A percentile compares a stretch with the other conserved stretches of the same genome.
These are phyloP conservation scores for Lithophane socia DNA, from an alignment of 2,888 invertebrate species.

Conservation along the genomic window DNA sequence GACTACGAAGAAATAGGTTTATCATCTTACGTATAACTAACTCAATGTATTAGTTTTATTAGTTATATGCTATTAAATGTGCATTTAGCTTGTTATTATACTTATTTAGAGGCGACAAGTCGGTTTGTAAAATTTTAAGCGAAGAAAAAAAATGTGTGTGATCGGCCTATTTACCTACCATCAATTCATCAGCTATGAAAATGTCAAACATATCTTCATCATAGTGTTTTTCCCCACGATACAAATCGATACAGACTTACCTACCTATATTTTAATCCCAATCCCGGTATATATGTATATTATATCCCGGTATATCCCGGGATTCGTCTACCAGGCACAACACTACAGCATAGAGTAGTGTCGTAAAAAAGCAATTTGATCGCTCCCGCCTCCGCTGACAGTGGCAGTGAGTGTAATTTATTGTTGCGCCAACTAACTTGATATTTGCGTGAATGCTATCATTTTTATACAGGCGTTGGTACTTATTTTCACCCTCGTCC, in stretches of 20 bases:
- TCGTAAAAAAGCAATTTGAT: slow-evolving; percentile 64
- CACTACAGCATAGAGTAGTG: slow-evolving; percentile 45
- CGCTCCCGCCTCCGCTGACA: slow-evolving; percentile 42
- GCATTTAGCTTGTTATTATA: not conserved
- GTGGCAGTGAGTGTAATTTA: slow-evolving; percentile 54
- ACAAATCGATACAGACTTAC: not conserved
- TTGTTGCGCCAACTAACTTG: slow-evolving; percentile 49
- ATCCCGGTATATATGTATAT: not conserved
- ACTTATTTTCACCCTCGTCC: slow-evolving; percentile 40
- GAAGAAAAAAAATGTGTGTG: not conserved
- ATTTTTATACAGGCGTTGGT: slow-evolving; percentile 41
- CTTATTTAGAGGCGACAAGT: no score
- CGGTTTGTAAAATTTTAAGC: not conserved
- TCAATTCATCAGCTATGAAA: not conserved
- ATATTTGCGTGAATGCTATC: slow-evolving; percentile 50
- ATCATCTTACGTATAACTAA: slow-evolving; percentile 16
- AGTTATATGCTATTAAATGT: not conserved
- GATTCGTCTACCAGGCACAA: slow-evolving; percentile 12
- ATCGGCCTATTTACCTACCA: not conserved
- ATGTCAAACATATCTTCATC: not conserved
- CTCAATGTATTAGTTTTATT: slow-evolving; percentile 11
- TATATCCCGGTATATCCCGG: slow-evolving; percentile 8
- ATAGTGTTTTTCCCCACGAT: not conserved
- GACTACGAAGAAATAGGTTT: slow-evolving; percentile 31
- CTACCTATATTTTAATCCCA: not conserved